phyloP scores from a whole-genome alignment of 1,140 invertebrate species.

The Leptopilina clavipes region DNA sequence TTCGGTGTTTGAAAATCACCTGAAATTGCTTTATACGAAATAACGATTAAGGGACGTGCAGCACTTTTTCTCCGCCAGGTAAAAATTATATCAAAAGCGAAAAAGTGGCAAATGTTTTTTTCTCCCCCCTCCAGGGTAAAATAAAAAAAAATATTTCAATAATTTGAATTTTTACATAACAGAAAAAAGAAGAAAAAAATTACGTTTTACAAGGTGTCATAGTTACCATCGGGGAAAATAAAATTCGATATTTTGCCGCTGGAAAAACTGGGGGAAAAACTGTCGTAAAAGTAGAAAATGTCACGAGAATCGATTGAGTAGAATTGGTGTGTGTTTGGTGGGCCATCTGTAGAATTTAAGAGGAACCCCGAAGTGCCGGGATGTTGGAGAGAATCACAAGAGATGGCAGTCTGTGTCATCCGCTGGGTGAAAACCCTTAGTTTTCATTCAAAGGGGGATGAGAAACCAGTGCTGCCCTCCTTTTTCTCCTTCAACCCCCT shows the following conservation, averaged over 20 bases:
- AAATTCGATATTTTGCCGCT: conserved; percentile 15
- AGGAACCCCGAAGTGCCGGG: conserved; percentile 55
- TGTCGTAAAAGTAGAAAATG: conserved; percentile 8
- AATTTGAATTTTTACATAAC: too few species aligned
- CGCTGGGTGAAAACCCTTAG: conserved; percentile 50
- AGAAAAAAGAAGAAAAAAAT: too few species aligned
- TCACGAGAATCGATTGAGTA: conserved; percentile 19
- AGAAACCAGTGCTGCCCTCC: conserved; percentile 63
- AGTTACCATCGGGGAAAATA: too few species aligned
- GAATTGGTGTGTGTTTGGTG: conserved; percentile 43
- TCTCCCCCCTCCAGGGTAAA: too few species aligned
- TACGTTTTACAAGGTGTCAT: too few species aligned
- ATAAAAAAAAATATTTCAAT: background rate
- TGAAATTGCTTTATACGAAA: too few species aligned
- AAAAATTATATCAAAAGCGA: too few species aligned
- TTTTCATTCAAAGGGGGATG: conserved; percentile 25
- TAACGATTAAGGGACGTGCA: too few species aligned
- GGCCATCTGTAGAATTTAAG: conserved; percentile 61
- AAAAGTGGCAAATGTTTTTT: too few species aligned
- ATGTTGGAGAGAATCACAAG: conserved; percentile 51
- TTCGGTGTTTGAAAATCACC: conserved; percentile 35
- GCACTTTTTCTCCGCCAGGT: too few species aligned
- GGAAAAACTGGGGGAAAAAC: conserved; percentile 34
- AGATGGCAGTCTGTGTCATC: conserved; percentile 62
- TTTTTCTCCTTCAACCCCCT: conserved; percentile 34